These are phyloP conservation scores for Proales similis DNA, from an alignment of 1,140 invertebrate species.

Conservation along the genomic window DNA sequence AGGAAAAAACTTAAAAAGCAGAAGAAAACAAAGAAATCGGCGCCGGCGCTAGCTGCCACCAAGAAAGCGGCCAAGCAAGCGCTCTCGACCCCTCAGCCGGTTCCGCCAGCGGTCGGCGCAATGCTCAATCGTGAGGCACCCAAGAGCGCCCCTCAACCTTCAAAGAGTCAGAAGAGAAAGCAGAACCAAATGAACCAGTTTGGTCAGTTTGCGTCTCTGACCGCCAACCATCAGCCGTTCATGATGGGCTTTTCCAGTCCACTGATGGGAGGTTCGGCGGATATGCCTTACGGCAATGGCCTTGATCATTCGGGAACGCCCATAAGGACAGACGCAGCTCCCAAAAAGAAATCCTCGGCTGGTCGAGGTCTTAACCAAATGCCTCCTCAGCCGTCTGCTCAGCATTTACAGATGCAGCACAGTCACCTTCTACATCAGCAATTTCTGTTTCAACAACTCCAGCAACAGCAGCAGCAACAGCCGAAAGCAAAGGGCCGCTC, in stretches of 20 bases:
- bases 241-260: background rate
- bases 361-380: conserved; percentile 15
- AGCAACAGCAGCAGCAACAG: conserved; percentile 42
- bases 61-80: background rate
- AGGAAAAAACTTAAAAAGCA: conserved; percentile 44
- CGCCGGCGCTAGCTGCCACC: background rate
- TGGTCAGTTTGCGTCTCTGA: background rate
- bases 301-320: no score
- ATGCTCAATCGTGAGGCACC: conserved; percentile 16
- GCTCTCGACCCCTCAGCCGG: background rate
- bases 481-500: conserved; percentile 42
- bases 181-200: background rate
- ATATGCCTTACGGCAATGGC: no score
- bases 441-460: conserved; percentile 42
- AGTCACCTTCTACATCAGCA: conserved; percentile 39
- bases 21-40: conserved; percentile 39
- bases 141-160: background rate
- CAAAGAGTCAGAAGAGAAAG: background rate
- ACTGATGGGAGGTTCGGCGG: background rate
- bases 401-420: background rate
- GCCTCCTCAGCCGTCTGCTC: conserved; percentile 20
- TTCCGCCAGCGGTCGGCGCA: conserved; percentile 8
- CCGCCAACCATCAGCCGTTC: conserved; percentile 2
- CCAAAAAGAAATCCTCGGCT: background rate
- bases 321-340: background rate